Evolutionary conservation across 2,888 invertebrate genomes (phyloP).

Genomic region (Philereme transversata): DNA sequence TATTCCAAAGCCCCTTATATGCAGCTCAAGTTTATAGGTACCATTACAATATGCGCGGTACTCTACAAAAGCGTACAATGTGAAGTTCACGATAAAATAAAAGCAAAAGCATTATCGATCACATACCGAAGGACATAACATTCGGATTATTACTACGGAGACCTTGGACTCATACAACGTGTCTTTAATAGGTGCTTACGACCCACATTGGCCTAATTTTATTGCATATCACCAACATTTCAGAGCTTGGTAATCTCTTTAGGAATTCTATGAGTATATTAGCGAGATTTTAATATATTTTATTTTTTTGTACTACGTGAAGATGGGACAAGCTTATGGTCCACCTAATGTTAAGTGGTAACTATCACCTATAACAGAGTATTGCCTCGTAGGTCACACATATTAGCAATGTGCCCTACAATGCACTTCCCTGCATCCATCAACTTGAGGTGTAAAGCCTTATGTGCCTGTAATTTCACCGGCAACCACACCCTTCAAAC

Average conservation of each 20-base stretch:
- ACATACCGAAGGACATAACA: constrained; percentile 32
- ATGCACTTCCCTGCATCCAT: too few relatives aligned
- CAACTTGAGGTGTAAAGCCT: too few relatives aligned
- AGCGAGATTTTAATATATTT: neutral
- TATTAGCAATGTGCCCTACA: too few relatives aligned
- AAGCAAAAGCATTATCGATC: constrained; percentile 30
- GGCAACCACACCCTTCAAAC: too few relatives aligned
- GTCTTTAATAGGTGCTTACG: constrained; percentile 36
- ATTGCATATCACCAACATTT: constrained; percentile 43
- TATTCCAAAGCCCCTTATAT: too few relatives aligned
- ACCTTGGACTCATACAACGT: constrained; percentile 34
- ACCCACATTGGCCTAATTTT: constrained; percentile 42
- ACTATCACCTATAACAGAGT: too few relatives aligned
- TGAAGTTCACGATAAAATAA: constrained; percentile 15
- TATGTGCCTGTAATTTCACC: too few relatives aligned
- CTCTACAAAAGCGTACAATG: constrained; percentile 6
- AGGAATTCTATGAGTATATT: constrained; percentile 20
- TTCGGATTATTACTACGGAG: constrained; percentile 27
- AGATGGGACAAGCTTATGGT: too few relatives aligned
- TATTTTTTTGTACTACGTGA: too few relatives aligned
- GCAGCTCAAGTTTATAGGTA: neutral
- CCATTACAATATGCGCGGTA: constrained; percentile 10
- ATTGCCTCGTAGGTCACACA: too few relatives aligned
- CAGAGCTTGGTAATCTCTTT: constrained; percentile 37
- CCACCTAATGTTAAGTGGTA: too few relatives aligned